These are phyloP conservation scores for Proterorhinus semilunaris DNA, from an alignment of 2,113 vertebrate species.

Conservation along the genomic window DNA sequence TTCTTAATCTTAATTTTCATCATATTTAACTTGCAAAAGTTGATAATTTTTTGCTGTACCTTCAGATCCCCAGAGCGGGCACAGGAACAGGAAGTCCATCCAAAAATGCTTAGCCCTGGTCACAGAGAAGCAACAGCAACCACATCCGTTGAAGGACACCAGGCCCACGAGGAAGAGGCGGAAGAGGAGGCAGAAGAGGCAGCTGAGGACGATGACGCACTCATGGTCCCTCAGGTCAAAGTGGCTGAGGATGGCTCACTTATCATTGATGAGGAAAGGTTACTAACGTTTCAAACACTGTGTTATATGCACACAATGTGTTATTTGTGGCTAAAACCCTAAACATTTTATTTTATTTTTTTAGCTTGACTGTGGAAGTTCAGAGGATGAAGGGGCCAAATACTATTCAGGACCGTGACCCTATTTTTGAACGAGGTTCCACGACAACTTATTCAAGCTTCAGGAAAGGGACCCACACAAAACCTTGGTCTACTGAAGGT, in stretches of 20 bases:
- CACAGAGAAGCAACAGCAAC: conserved; percentile 48
- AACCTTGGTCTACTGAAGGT: conserved; percentile 96
- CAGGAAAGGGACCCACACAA: conserved; percentile 86
- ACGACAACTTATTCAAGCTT: conserved; percentile 98
- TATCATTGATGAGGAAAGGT: conserved; percentile 98
- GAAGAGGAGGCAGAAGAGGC: conserved; percentile 71
- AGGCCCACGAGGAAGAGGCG: conserved; percentile 62
- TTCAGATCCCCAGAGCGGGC: conserved; percentile 48
- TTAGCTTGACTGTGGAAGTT: conserved; percentile 95
- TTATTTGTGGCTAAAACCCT: background rate
- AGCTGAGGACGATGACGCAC: conserved; percentile 74
- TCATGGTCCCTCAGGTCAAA: conserved; percentile 92
- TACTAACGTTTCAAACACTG: conserved; percentile 8
- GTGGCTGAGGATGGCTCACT: conserved; percentile 97
- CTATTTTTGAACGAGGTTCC: conserved; percentile 96
- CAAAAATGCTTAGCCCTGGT: background rate
- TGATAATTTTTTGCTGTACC: background rate
- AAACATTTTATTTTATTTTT: conserved; percentile 9
- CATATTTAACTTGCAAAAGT: too few relatives aligned
- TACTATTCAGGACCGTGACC: conserved; percentile 87
- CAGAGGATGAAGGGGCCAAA: conserved; percentile 87
- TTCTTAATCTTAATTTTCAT: too few relatives aligned
- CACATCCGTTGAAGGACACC: conserved; percentile 43
- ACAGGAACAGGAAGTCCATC: conserved; percentile 16
- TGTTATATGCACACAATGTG: background rate